Evolutionary conservation across 1,140 invertebrate species (phyloP).

Genomic region (Onthophagus taurus): DNA sequence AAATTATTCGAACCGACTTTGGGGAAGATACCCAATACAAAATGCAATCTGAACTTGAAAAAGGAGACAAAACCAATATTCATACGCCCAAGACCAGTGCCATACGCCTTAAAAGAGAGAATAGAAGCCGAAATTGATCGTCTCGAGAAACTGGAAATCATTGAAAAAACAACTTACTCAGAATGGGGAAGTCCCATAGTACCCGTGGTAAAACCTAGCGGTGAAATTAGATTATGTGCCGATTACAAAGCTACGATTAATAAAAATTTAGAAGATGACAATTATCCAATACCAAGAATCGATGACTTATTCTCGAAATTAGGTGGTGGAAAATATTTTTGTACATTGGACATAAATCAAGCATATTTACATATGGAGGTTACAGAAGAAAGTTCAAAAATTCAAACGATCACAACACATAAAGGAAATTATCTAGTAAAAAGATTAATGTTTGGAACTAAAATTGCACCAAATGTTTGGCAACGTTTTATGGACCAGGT

Average conservation of each 20-base stretch:
- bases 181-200: slow-evolving; percentile 45
- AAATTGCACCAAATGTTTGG: slow-evolving; percentile 38
- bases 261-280: slow-evolving; percentile 28
- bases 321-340: slow-evolving; percentile 22
- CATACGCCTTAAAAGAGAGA: slow-evolving; percentile 33
- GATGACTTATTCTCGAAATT: slow-evolving; percentile 7
- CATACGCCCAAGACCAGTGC: slow-evolving; percentile 33
- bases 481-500: slow-evolving; percentile 31
- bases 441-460: slow-evolving; percentile 40
- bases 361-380: slow-evolving; percentile 34
- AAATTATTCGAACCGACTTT: slow-evolving; percentile 3
- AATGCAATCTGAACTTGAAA: neutral
- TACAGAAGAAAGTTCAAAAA: slow-evolving; percentile 17
- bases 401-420: slow-evolving; percentile 18
- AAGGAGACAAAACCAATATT: slow-evolving; percentile 24
- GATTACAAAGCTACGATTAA: slow-evolving; percentile 43
- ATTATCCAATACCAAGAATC: slow-evolving; percentile 32
- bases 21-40: neutral
- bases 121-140: slow-evolving; percentile 35
- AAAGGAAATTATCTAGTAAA: slow-evolving; percentile 28
- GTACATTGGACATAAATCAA: slow-evolving; percentile 32
- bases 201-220: slow-evolving; percentile 39
- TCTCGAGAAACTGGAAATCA: slow-evolving; percentile 31
- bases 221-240: slow-evolving; percentile 38
- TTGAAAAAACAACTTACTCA: slow-evolving; percentile 32